phyloP scores from a whole-genome alignment of 1,140 invertebrate genomes.

The Ladona fulva region DNA sequence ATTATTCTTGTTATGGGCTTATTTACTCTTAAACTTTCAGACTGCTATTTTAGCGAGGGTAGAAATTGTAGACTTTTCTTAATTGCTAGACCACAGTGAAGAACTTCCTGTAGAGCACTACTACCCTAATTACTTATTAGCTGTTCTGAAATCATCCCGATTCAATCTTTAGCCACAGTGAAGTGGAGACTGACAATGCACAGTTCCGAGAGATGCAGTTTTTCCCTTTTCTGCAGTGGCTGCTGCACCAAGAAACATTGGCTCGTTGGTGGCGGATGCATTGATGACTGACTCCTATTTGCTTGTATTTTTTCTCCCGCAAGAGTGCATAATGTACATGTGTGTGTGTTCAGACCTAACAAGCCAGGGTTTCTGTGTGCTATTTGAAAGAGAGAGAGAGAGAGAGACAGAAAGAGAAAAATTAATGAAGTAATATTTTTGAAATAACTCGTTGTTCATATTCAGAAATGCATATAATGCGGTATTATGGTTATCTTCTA shows the following conservation, averaged over 20 bases:
- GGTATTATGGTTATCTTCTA: conserved; percentile 11
- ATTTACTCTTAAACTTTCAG: conserved; percentile 13
- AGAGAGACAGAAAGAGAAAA: neutral
- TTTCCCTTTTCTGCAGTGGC: conserved; percentile 8
- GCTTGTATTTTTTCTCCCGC: conserved; percentile 10
- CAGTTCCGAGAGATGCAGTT: conserved; percentile 18
- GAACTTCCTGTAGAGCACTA: conserved; percentile 8
- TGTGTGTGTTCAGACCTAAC: conserved; percentile 21
- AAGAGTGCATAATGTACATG: neutral
- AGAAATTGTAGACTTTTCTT: conserved; percentile 7
- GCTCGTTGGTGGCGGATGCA: conserved; percentile 38
- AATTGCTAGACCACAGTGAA: conserved; percentile 15
- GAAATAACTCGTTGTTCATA: conserved; percentile 22
- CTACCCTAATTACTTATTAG: neutral
- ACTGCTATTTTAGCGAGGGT: conserved; percentile 15
- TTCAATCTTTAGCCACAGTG: neutral
- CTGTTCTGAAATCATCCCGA: neutral
- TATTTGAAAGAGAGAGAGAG: conserved; percentile 8
- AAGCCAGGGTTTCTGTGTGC: conserved; percentile 29
- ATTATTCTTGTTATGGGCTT: conserved; percentile 15
- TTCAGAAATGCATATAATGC: neutral
- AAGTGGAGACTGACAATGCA: neutral
- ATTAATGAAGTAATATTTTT: neutral
- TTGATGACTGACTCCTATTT: conserved; percentile 16
- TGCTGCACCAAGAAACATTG: conserved; percentile 39